Evolutionary conservation across 2,888 invertebrate genomes (phyloP).

Genomic region (Aspidiotus destructor): DNA sequence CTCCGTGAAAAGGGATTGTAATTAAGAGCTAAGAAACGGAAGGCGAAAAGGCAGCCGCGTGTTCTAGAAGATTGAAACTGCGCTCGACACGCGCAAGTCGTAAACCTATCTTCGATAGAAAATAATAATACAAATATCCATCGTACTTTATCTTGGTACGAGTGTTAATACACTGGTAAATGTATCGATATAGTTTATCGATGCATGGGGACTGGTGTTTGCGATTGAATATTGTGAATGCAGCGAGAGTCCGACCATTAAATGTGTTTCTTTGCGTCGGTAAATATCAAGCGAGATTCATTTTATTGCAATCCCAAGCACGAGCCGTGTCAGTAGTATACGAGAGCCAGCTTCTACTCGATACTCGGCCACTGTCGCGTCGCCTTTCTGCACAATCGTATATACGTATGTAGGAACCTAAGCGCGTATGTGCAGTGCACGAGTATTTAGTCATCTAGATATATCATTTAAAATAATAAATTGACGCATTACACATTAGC

Average conservation of each 20-base stretch:
- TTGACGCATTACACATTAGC: constrained; percentile 21
- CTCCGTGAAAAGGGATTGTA: no score
- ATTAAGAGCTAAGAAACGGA: no score
- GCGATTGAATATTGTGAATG: no score
- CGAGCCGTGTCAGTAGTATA: neutral
- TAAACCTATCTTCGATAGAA: constrained; percentile 21
- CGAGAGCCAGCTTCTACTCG: neutral
- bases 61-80: neutral
- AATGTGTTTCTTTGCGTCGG: neutral
- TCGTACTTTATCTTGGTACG: constrained; percentile 14
- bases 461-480: constrained; percentile 22
- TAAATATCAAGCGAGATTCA: constrained; percentile 4
- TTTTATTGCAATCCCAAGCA: constrained; percentile 4
- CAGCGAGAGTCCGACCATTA: constrained; percentile 1
- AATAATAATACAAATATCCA: constrained; percentile 14
- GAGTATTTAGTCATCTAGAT: constrained; percentile 5
- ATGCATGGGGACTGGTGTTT: neutral
- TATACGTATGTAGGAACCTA: neutral
- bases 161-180: constrained; percentile 16
- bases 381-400: neutral
- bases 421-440: neutral
- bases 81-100: constrained; percentile 8
- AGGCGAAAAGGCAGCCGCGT: no score
- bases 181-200: constrained; percentile 9
- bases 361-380: neutral